Conservation (phyloP, 92 coral and sea anemone genomes). For the Diadumene lineata region DNA sequence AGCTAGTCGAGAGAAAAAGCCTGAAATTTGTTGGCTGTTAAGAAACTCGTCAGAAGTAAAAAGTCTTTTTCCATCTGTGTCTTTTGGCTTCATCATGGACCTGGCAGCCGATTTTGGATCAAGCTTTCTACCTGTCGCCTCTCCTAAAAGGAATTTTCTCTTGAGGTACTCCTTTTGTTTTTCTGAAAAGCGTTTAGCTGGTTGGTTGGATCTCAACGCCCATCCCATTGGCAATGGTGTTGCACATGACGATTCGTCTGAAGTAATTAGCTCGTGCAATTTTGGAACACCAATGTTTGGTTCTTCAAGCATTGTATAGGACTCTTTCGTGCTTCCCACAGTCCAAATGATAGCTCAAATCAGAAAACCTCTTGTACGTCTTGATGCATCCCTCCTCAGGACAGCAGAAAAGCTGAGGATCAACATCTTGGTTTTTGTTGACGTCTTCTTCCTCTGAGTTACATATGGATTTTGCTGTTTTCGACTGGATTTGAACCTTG, state of each 20-base stretch:
- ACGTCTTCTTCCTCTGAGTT: slow-evolving; percentile 2
- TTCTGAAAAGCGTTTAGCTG: slow-evolving; percentile 43
- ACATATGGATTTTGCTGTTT: no score
- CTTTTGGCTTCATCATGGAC: slow-evolving; percentile 59
- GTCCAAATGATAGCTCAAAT: slow-evolving; percentile 56
- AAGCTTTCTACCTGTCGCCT: slow-evolving; percentile 57
- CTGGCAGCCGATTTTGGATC: slow-evolving; percentile 66
- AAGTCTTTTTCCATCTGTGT: slow-evolving; percentile 33
- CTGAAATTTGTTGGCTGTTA: slow-evolving; percentile 44
- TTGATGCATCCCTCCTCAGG: slow-evolving; percentile 69
- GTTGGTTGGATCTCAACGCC: slow-evolving; percentile 51
- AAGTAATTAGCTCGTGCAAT: slow-evolving; percentile 24
- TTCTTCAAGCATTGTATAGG: slow-evolving; percentile 50
- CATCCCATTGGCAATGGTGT: slow-evolving; percentile 56
- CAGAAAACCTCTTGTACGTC: slow-evolving; percentile 57
- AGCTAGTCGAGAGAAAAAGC: slow-evolving; percentile 57
- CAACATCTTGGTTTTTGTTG: slow-evolving; percentile 29
- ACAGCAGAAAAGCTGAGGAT: slow-evolving; percentile 41
- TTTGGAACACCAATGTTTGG: slow-evolving; percentile 30
- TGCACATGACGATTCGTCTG: slow-evolving; percentile 15
- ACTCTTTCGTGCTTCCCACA: slow-evolving; percentile 59
- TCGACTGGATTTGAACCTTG: slow-evolving; percentile 21
- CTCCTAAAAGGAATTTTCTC: slow-evolving; percentile 53
- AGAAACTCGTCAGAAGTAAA: slow-evolving; percentile 55
- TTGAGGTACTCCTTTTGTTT: slow-evolving; percentile 52